Evolutionary conservation across 92 coral and sea anemone species (phyloP).

Genomic region (Phenganax marumi): DNA sequence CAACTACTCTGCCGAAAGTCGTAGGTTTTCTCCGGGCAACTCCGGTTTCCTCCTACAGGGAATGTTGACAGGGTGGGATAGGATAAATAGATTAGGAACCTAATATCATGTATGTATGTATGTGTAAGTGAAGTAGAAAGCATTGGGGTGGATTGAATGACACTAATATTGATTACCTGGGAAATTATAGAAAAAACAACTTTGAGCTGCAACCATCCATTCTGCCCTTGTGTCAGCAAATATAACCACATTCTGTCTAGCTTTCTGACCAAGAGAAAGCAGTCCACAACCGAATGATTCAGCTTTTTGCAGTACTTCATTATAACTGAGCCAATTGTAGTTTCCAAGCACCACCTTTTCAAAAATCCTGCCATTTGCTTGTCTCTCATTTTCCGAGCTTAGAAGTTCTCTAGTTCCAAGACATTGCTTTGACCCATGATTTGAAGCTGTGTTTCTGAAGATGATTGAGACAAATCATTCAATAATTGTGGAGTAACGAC

Average conservation of each 20-base stretch:
- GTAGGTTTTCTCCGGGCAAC: no score
- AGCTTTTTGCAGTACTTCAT: slow-evolving; percentile 71
- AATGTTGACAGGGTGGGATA: no score
- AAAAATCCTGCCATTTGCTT: slow-evolving; percentile 84
- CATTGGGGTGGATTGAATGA: neutral
- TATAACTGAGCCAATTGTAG: slow-evolving; percentile 88
- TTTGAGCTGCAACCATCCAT: slow-evolving; percentile 88
- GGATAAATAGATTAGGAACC: no score
- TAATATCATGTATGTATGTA: no score
- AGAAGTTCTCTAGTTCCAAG: slow-evolving; percentile 91
- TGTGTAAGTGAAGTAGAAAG: neutral
- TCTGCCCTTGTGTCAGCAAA: slow-evolving; percentile 96
- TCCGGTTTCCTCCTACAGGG: no score
- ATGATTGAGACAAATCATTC: neutral
- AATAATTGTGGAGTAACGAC: no score
- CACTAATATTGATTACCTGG: slow-evolving; percentile 62
- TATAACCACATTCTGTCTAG: slow-evolving; percentile 73
- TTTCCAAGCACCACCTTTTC: slow-evolving; percentile 88
- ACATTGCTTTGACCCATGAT: slow-evolving; percentile 79
- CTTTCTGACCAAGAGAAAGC: slow-evolving; percentile 79
- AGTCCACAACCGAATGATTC: slow-evolving; percentile 89
- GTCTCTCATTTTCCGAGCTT: slow-evolving; percentile 77
- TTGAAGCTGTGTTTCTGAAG: slow-evolving; percentile 75
- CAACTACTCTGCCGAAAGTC: no score
- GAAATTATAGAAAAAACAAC: slow-evolving; percentile 82